Base-by-base conservation (phyloP, 2,113 vertebrate genomes). In the Calidris pugnax region DNA sequence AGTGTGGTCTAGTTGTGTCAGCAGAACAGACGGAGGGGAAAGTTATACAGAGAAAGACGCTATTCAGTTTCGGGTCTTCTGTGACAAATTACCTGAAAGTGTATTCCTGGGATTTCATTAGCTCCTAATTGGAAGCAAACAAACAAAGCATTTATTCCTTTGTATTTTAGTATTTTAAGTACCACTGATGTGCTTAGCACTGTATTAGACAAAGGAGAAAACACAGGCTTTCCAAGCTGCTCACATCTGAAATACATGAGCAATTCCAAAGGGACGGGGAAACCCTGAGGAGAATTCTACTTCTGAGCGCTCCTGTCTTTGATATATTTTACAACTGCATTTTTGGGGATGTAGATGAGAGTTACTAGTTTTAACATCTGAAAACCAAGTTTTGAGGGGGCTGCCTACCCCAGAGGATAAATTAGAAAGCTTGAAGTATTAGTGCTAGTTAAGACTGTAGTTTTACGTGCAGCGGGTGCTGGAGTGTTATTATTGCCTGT, bases 1-100 rank as follows among this genome's bases (percentile, higher is more conserved):
- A 93, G 45, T 27, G 95, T 85, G 94, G 84, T 95, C 93, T 76
- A 4, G 87, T 82, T 69, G 93, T 94, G 91, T 89, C 93, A 96
- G 95, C 94, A 95, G 86, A 77, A 57, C 79, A 85, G 84, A 35
- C 39, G 74, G 87, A 68, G 76, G 35, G 88, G 60, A 33, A 73
- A 84, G 68, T 30, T 37, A 22, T 11, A 45, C 76, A 39, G 53
- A 66, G 86, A 72, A 94, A 81, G 68, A 13, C 7, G 5, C 33
- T 4, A 3, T 1, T 18, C 80, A 80, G 45, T 55, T 85, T 47
- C 12, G 15, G 43, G 20, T 85, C 85, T 80, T 62, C 80, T 45
- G 62, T 90, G 94, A 96, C 89, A 92, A 92, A 92, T 79, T 73
- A 86, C 69, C 77, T 87, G 53, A 2, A 93, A 95, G 69, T 7